These are phyloP conservation scores for Periparus ater DNA, from an alignment of 2,797 vertebrate genomes.

Conservation along the genomic window DNA sequence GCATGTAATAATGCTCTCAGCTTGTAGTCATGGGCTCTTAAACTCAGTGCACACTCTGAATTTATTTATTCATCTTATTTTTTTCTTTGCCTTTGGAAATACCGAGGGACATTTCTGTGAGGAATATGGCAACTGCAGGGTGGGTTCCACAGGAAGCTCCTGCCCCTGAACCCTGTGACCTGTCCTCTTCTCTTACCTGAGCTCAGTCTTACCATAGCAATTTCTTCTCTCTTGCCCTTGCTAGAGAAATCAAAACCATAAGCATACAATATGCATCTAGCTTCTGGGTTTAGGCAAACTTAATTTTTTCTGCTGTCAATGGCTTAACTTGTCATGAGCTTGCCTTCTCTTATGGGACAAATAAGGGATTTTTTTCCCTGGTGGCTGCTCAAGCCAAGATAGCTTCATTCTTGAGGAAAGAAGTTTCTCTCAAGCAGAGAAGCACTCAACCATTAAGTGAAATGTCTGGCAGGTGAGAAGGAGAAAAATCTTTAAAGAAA, in stretches of 20 bases:
- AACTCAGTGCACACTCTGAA: rapidly evolving
- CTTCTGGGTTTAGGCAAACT: neutral
- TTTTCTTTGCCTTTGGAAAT: neutral
- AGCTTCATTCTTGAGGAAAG: neutral
- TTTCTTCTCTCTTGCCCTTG: neutral
- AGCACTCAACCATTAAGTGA: neutral
- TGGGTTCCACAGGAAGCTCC: neutral
- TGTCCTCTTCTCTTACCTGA: neutral
- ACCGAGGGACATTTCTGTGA: neutral
- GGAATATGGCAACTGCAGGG: neutral
- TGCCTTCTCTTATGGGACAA: neutral
- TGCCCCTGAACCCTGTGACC: rapidly evolving
- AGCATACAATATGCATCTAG: neutral
- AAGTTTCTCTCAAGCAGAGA: neutral
- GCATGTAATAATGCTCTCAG: neutral
- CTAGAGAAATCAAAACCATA: neutral
- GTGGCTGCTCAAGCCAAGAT: neutral
- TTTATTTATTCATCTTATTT: neutral
- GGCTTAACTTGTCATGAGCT: neutral
- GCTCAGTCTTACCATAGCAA: neutral
- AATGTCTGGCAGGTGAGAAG: neutral
- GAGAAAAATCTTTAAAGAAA: neutral
- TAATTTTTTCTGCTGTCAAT: neutral
- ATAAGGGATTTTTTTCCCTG: neutral
- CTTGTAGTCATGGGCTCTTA: neutral